A percentile compares a stretch with the other conserved stretches of the same genome.
Conservation (phyloP, 2,113 vertebrate species). For the Arizona elegans region DNA sequence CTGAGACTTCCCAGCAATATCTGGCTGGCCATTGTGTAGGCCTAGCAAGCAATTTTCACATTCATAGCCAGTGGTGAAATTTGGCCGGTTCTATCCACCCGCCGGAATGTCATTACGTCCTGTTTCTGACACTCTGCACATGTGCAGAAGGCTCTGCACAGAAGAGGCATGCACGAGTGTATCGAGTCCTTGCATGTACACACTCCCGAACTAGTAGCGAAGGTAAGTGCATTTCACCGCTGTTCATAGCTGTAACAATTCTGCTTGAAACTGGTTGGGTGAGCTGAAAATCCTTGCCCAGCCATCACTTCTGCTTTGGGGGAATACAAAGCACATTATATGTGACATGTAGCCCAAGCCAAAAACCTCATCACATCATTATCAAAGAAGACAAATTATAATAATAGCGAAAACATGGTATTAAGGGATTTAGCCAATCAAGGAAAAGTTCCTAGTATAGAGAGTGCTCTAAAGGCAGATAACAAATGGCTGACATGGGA, state of each 20-base stretch:
- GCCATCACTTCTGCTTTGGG: slow-evolving; percentile 19
- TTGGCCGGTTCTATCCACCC: no score
- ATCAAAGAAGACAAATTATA: background rate
- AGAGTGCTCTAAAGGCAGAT: slow-evolving; percentile 3
- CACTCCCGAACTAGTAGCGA: no score
- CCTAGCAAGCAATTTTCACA: slow-evolving; percentile 8
- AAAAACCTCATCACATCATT: slow-evolving; percentile 2
- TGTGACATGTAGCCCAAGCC: background rate
- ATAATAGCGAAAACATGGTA: slow-evolving; percentile 9
- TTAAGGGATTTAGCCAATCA: slow-evolving; percentile 24
- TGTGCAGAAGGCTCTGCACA: no score
- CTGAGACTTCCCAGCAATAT: background rate
- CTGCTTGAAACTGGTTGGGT: slow-evolving; percentile 34
- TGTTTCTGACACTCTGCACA: no score
- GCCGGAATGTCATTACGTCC: no score
- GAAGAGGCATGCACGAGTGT: no score
- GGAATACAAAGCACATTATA: slow-evolving; percentile 14
- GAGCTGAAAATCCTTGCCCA: slow-evolving; percentile 25
- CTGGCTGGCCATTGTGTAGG: background rate
- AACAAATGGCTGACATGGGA: slow-evolving; percentile 17
- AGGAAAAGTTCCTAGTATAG: background rate
- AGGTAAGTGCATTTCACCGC: no score
- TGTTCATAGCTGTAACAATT: background rate
- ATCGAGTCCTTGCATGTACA: accelerated
- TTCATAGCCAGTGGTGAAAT: background rate